Evolutionary conservation across 2,888 invertebrate species (phyloP), one percentile per base, ranked within the genome.

Genomic region (Stenoptilia bipunctidactyla): DNA sequence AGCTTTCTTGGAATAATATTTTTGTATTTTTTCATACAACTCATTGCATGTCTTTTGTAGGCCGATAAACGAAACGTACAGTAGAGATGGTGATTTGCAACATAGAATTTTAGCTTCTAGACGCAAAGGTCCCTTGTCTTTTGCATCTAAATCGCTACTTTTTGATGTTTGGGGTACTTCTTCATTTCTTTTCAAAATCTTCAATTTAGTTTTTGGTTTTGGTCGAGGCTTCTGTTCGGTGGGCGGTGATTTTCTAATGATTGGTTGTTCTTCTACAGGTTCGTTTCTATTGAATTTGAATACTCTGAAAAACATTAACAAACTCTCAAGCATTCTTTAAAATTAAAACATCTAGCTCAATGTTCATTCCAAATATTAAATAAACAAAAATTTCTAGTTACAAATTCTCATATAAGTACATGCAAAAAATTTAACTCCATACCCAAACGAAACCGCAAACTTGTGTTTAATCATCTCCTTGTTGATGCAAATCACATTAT

Each of bases 61-160:
- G 10, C 75, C 69, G 0, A 67, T 49, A 10, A 89, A 60, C 0
- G 87, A 79, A 0, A 91, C 69, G 50, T 89, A 90, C 44, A 92
- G 83, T 27, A 85, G 72, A 10, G 87, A 85, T 0, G 90, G 90
- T 3, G 86, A 83, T 8, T 74, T 66, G 15, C 85, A 77, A 27
- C 85, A 67, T 0, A 85, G 52, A 1, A 90, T 50, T 44, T 76
- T 70, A 0, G 87, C 84, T 48, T 77, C 74, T 9, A 87, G 43
- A 44, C 76, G 74, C 20, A 84, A 68, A 0, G 85, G 85, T 0
- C 84, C 84, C 40, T 82, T 79, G 45, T 80, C 74, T 58, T 74
- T 82, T 0, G 73, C 80, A 8, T 68, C 57, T 27, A 79, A 34
- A 13, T 13, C 13, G 2, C 13, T 13, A 6, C 4, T 8, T 6